Percentiles rank a stretch among this genome's conserved stretches.
Conservation (phyloP, 2,888 invertebrate genomes). For the Hymenopus coronatus region DNA sequence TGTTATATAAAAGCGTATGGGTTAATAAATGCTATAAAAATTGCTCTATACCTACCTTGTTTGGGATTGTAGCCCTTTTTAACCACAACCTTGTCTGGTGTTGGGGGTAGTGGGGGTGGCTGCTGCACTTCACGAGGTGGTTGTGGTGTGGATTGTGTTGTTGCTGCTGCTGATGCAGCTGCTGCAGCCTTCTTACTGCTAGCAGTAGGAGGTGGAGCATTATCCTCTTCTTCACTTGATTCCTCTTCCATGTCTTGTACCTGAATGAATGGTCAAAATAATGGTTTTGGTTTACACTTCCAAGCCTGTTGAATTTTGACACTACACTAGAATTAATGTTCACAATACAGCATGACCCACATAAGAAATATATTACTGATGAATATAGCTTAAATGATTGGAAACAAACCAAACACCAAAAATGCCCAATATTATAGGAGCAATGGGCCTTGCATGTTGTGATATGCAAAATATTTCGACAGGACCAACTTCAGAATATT, state of each 20-base stretch:
- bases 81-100: conserved; percentile 89
- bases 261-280: conserved; percentile 40
- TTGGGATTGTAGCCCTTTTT: conserved; percentile 97
- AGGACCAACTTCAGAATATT: too few species aligned
- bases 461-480: too few species aligned
- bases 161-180: conserved; percentile 40
- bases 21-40: not conserved
- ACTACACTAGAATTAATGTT: too few species aligned
- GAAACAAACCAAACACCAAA: too few species aligned
- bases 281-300: too few species aligned
- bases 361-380: too few species aligned
- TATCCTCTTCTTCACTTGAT: conserved; percentile 65
- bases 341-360: too few species aligned
- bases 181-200: conserved; percentile 20
- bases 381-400: too few species aligned
- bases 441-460: too few species aligned
- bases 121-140: conserved; percentile 47
- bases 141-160: conserved; percentile 41
- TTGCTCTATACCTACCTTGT: conserved; percentile 51
- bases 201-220: conserved; percentile 36
- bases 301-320: too few species aligned
- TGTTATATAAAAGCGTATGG: not conserved
- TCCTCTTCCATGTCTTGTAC: conserved; percentile 94
- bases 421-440: too few species aligned
- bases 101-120: conserved; percentile 77